Conservation (phyloP, 2,113 vertebrate genomes). For the Tenebrosternarchus preto region DNA sequence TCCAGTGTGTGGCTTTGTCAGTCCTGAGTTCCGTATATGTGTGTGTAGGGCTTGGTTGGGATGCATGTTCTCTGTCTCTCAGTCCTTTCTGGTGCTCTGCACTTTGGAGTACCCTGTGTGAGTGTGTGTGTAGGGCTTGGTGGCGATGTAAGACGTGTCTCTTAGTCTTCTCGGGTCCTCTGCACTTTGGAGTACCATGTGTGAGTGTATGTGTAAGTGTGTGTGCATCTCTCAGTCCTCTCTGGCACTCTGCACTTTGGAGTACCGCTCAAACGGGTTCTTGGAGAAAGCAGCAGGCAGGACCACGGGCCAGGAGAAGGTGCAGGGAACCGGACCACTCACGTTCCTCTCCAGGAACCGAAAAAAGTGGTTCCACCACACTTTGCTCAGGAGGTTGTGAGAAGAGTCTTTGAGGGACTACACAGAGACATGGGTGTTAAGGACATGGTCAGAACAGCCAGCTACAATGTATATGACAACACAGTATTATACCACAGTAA, state of each 20-base stretch:
- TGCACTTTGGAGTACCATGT: no score
- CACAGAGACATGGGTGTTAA: neutral
- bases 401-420: constrained; percentile 84
- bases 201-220: neutral
- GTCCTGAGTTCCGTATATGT: no score
- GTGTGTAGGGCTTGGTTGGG: no score
- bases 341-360: constrained; percentile 92
- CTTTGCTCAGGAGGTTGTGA: constrained; percentile 84
- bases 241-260: constrained; percentile 80
- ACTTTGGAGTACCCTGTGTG: constrained; percentile 90
- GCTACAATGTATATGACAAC: neutral
- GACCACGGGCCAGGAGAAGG: constrained; percentile 84
- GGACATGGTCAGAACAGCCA: neutral
- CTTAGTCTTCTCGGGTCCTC: no score
- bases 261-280: constrained; percentile 84
- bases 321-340: constrained; percentile 81
- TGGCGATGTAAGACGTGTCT: no score
- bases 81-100: constrained; percentile 73
- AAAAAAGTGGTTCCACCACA: constrained; percentile 92
- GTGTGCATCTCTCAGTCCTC: constrained; percentile 58
- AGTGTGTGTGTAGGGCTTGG: no score
- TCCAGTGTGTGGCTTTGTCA: no score
- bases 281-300: constrained; percentile 85
- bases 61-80: no score
- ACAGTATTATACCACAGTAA: no score